These are phyloP conservation scores for Stomatorhinus walkeri DNA, from an alignment of 2,797 vertebrate genomes.

Conservation along the genomic window DNA sequence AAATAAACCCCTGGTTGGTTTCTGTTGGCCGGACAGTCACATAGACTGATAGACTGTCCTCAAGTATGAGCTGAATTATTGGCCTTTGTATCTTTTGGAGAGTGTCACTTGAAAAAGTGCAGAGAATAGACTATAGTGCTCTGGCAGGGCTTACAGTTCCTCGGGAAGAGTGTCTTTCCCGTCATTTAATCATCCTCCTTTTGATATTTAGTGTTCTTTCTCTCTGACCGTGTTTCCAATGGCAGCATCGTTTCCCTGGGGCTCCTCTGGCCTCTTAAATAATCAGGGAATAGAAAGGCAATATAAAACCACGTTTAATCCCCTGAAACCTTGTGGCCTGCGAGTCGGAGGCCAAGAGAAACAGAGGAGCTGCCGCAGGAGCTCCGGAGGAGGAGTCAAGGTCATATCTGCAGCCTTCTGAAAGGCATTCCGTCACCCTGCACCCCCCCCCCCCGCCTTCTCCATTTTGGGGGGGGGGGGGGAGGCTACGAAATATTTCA, in stretches of 20 bases:
- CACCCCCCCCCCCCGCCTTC: conserved; percentile 20
- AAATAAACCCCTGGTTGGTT: conserved; percentile 32
- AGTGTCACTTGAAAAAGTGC: conserved; percentile 29
- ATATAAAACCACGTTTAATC: conserved; percentile 36
- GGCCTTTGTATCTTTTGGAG: conserved; percentile 51
- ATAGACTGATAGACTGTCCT: conserved; percentile 49
- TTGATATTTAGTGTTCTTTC: conserved; percentile 40
- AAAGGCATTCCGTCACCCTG: conserved; percentile 29
- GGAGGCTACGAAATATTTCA: neutral
- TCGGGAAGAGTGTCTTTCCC: conserved; percentile 2
- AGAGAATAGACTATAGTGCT: conserved; percentile 28
- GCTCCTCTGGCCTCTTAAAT: conserved; percentile 31
- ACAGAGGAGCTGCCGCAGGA: conserved; percentile 36
- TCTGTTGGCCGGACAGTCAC: conserved; percentile 45
- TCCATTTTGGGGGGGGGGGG: neutral
- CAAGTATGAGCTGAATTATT: conserved; percentile 48
- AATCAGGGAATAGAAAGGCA: conserved; percentile 28
- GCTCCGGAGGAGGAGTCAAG: conserved; percentile 24
- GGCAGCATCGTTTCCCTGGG: conserved; percentile 22
- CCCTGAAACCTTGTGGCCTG: conserved; percentile 18
- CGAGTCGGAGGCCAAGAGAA: conserved; percentile 40
- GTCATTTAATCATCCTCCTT: conserved; percentile 41
- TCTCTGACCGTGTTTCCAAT: conserved; percentile 31
- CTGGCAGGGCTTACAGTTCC: neutral
- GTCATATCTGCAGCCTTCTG: conserved; percentile 30